Conservation (phyloP, 2,888 invertebrate genomes). For the Nebria brevicollis region DNA sequence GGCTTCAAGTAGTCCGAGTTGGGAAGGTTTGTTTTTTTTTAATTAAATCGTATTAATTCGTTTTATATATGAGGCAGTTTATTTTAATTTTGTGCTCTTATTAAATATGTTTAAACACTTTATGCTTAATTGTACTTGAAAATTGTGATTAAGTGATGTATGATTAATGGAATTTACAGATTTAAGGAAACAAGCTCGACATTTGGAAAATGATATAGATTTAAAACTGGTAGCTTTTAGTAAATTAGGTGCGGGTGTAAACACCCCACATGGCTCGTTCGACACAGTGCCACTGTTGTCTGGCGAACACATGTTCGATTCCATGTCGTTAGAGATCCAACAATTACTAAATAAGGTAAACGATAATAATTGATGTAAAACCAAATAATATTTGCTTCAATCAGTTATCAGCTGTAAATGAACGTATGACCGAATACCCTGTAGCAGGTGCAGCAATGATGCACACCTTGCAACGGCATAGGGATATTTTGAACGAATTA, state of each 20-base stretch:
- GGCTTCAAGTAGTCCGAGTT: conserved; percentile 32
- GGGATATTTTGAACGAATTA: conserved; percentile 95
- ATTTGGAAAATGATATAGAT: conserved; percentile 96
- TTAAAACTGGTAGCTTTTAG: conserved; percentile 94
- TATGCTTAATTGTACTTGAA: not conserved
- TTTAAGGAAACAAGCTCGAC: conserved; percentile 89
- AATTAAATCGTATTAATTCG: not conserved
- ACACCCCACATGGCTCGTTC: conserved; percentile 64
- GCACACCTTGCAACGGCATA: conserved; percentile 93
- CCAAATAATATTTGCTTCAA: conserved; percentile 51
- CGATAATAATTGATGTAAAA: not conserved
- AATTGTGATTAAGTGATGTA: not conserved
- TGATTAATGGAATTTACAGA: conserved; percentile 66
- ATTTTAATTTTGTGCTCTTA: not conserved
- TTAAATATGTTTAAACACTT: not conserved
- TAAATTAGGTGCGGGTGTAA: conserved; percentile 83
- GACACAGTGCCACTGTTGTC: conserved; percentile 88
- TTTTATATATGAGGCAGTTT: not conserved
- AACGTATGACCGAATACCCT: conserved; percentile 86
- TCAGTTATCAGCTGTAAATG: conserved; percentile 80
- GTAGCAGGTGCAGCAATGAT: conserved; percentile 84
- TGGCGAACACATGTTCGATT: conserved; percentile 91
- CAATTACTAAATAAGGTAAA: conserved; percentile 82
- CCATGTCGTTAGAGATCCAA: conserved; percentile 91
- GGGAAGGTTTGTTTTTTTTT: conserved; percentile 26